Percentiles rank a stretch among this genome's conserved stretches.
Conservation (phyloP, 2,888 invertebrate species). For the Spisula subtruncata region DNA sequence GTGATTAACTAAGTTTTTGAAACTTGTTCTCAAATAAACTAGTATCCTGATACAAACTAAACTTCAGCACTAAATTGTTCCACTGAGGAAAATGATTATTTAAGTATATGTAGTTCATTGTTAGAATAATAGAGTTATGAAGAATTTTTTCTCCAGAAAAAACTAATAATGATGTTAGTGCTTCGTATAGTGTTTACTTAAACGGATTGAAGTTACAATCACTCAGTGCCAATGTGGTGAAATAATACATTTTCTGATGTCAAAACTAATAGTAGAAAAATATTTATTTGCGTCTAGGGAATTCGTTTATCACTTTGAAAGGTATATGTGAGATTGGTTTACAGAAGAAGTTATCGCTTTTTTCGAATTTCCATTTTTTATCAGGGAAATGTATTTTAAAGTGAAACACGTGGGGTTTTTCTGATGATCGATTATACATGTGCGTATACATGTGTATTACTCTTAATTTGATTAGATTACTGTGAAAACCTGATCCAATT, state of each 20-base stretch:
- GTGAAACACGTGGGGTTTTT: background rate
- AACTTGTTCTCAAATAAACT: too few relatives aligned
- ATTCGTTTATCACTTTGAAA: background rate
- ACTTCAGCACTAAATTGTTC: background rate
- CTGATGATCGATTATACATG: background rate
- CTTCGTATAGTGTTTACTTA: background rate
- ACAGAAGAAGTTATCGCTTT: background rate
- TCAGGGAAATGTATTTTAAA: background rate
- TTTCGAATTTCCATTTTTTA: background rate
- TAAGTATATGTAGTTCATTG: too few relatives aligned
- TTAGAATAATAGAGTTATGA: too few relatives aligned
- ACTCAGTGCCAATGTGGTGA: background rate
- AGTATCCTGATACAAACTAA: too few relatives aligned
- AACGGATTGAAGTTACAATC: background rate
- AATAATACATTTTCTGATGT: slow-evolving; percentile 10
- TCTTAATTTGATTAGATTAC: background rate
- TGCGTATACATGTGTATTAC: background rate
- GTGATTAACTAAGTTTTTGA: too few relatives aligned
- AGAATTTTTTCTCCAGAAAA: too few relatives aligned
- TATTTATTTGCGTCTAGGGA: background rate
- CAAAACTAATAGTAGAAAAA: background rate
- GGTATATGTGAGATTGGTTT: slow-evolving; percentile 5
- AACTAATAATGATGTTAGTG: too few relatives aligned
- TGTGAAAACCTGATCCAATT: background rate
- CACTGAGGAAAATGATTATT: background rate